phyloP scores from a whole-genome alignment of 2,113 vertebrate genomes.

The Polypterus bichir region DNA sequence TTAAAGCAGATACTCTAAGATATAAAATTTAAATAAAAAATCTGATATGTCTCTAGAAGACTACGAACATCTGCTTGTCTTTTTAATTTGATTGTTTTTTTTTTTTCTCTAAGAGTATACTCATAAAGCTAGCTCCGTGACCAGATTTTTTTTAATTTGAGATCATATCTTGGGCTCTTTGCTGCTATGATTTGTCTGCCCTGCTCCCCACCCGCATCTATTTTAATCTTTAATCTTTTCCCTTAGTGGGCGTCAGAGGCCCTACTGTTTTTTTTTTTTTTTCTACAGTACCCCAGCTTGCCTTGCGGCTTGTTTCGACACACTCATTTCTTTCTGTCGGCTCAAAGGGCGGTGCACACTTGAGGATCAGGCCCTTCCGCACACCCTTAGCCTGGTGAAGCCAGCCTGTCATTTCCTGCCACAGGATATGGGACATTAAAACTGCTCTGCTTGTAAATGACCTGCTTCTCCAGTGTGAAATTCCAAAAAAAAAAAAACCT shows the following conservation, averaged over 20 bases:
- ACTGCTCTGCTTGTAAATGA: slow-evolving; percentile 23
- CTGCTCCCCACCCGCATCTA: not conserved
- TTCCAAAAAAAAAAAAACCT: slow-evolving; percentile 29
- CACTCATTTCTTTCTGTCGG: slow-evolving; percentile 48
- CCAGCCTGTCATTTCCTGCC: slow-evolving; percentile 38
- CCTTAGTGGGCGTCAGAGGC: too few species aligned
- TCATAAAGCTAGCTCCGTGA: too few species aligned
- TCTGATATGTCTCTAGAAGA: too few species aligned
- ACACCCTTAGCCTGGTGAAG: slow-evolving; percentile 24
- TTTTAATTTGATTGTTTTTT: too few species aligned
- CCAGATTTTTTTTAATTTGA: too few species aligned
- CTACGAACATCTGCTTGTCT: too few species aligned
- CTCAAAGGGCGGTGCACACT: slow-evolving; percentile 28
- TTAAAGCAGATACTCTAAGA: too few species aligned
- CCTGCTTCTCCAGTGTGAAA: slow-evolving; percentile 24
- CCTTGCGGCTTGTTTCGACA: slow-evolving; percentile 35
- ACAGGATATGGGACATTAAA: slow-evolving; percentile 33
- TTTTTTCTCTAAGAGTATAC: too few species aligned
- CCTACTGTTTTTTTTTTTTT: too few species aligned
- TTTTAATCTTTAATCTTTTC: not conserved
- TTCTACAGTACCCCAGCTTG: slow-evolving; percentile 24
- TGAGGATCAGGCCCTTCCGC: slow-evolving; percentile 20
- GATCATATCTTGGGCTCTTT: not conserved
- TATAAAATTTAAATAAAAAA: too few species aligned
- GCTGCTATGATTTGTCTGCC: not conserved